Evolutionary conservation across 1,140 invertebrate genomes (phyloP), one percentile per base, ranked within the genome.

Genomic region (Achroia grisella): DNA sequence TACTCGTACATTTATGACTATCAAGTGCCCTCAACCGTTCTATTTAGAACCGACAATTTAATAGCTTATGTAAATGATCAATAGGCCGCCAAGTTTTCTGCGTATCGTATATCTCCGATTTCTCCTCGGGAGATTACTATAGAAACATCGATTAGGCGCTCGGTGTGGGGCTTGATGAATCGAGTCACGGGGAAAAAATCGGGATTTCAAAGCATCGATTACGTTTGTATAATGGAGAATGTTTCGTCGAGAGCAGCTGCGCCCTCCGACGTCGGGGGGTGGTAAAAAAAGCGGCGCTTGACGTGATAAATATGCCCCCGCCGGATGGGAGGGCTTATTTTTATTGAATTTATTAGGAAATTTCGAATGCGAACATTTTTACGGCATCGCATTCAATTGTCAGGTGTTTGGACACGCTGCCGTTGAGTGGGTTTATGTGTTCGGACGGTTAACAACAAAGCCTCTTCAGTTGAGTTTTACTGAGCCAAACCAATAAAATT

Each of bases 1-100:
- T 10, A n/a, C n/a, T n/a, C n/a, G n/a, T 37, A 14, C 35, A 35
- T 37, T 37, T 37, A 37, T 37, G 35, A 15, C 17, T 37, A 37
- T 37, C 17, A 37, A 37, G 35, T 15, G 13, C 35, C 4, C 35
- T n/a, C 17, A 9, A 37, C 35, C 17, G 35, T 10, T 37, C 35
- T 15, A 37, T 37, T 13, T 37, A 15, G 17, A 14, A 37, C 2
- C 17, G 17, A 6, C 17, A 6, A 2, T 3, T 23, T 23, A 23
- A 17, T 37, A 17, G n/a, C n/a, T n/a, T 14, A 37, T 37, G 14
- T 37, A 17, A 37, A 37, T 2, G 12, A 10, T 37, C 35, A 15
- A 37, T 37, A 37, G 11, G 8, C 11, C 14, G 17, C 17, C 8
- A 35, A 14, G 11, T 35, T 35, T 14, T 35, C 12, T 6, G 9